Evolutionary conservation across 1,140 invertebrate species (phyloP).

Genomic region (Lepidurus couesii): DNA sequence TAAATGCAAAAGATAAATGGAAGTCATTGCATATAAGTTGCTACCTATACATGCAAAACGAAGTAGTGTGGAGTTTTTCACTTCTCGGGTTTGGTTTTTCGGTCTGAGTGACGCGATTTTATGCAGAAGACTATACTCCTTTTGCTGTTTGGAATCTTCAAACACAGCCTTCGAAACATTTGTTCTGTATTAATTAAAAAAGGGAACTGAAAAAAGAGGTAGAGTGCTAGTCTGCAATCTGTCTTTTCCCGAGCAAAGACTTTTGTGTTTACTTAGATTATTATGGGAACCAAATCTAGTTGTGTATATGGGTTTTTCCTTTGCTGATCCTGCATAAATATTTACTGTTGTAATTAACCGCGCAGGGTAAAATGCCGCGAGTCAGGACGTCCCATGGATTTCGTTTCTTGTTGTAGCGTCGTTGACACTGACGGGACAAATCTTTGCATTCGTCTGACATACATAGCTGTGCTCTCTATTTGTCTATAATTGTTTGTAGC

Average conservation of each 20-base stretch:
- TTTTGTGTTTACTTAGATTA: neutral
- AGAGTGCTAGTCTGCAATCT: no score
- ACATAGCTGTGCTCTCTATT: neutral
- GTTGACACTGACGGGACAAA: neutral
- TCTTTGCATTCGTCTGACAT: neutral
- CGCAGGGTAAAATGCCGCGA: neutral
- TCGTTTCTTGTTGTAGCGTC: neutral
- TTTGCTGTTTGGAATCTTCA: no score
- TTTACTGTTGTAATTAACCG: neutral
- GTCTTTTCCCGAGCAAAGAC: neutral
- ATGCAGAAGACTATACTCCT: no score
- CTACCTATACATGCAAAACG: no score
- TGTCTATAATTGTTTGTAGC: conserved; percentile 1
- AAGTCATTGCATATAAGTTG: no score
- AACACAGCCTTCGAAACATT: no score
- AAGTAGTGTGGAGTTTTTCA: no score
- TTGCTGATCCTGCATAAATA: neutral
- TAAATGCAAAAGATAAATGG: no score
- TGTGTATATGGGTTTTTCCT: neutral
- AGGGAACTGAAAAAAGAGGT: no score
- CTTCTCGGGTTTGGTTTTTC: no score
- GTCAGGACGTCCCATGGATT: neutral
- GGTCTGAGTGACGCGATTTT: no score
- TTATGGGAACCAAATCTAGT: neutral
- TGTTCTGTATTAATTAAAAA: no score